Base-by-base conservation (phyloP, 2,797 vertebrate species). In the Danio tinwini region DNA sequence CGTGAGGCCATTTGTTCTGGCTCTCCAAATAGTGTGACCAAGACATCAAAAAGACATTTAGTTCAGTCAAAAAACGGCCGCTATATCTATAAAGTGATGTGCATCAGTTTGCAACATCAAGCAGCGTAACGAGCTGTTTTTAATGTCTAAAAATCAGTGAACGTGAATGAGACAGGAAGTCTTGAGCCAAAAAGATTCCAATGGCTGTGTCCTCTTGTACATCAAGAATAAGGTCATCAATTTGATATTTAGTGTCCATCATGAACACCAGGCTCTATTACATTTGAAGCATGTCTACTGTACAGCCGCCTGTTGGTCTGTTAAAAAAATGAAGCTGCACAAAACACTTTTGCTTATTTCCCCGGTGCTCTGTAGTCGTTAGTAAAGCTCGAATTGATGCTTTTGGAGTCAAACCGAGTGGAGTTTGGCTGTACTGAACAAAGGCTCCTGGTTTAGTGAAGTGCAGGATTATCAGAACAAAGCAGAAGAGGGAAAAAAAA, bases 401-500 rank as follows among this genome's bases (percentile, higher is more conserved):
- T 37, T 68, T 62, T 39, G 13, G 50, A 81, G 17, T 44, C n/a
- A 44, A 17, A n/a, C n/a, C 13, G 42, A 68, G 63, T 16, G 55
- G 53, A 61, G 61, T 75, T 59, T n/a, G 37, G 10, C 17, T 8
- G 63, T 14, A 16, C 39, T 49, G 40, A n/a, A 61, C 9, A 47
- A 39, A 42, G 49, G 42, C 52, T n/a, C 40, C 50, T 59, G 70
- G 39, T 42, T 84, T 62, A 74, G 13, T 39, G 53, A 72, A 37
- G 42, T 19, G 55, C 16, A 29, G 53, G 44, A 55, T 82, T 82
- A 86, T 86, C 50, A 39, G 40, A 72, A 65, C 72, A 68, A 19
- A 47, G 50, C 74, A 17, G 49, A 55, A 21, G 12, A 14, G 37
- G 19, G 16, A 47, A 67, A 45, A 73, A 17, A 47, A 67, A 45